Conservation (phyloP, 2,888 invertebrate species). For the Drosophila sordidula region DNA sequence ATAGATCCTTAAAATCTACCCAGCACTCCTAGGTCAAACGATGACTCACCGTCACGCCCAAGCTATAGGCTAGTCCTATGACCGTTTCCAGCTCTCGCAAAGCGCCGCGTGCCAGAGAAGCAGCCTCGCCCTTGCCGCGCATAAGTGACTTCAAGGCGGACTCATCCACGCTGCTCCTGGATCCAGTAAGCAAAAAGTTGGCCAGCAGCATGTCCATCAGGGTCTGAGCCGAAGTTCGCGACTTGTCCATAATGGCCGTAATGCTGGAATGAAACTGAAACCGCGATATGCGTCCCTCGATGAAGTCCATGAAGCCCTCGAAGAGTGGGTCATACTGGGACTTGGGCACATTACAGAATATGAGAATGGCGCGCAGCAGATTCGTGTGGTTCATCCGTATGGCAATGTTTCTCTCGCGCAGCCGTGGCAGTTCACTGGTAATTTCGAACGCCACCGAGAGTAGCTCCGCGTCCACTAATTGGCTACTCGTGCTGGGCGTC, state of each 20-base stretch:
- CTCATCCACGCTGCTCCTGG: conserved; percentile 79
- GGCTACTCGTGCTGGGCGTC: conserved; percentile 89
- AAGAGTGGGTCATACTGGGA: conserved; percentile 86
- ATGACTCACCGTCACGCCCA: conserved; percentile 90
- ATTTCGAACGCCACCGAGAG: conserved; percentile 92
- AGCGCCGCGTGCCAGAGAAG: conserved; percentile 89
- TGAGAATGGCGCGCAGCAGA: conserved; percentile 90
- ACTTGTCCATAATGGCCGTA: conserved; percentile 87
- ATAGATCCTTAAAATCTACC: background rate
- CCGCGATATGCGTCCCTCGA: conserved; percentile 88
- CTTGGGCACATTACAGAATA: conserved; percentile 92
- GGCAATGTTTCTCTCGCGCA: conserved; percentile 88
- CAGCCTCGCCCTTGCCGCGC: conserved; percentile 89
- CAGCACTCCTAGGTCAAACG: background rate
- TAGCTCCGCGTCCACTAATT: conserved; percentile 94
- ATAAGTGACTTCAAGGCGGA: conserved; percentile 87
- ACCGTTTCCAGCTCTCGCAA: conserved; percentile 91
- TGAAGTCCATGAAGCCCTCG: conserved; percentile 81
- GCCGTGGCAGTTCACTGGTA: conserved; percentile 88
- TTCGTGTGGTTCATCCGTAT: conserved; percentile 93
- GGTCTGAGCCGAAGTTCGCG: conserved; percentile 83
- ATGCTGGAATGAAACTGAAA: conserved; percentile 90
- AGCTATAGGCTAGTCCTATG: conserved; percentile 88
- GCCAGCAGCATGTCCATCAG: conserved; percentile 82
- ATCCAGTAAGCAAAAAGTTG: conserved; percentile 81